Conservation (phyloP, 2,113 vertebrate species). For the Aegotheles bennettii region DNA sequence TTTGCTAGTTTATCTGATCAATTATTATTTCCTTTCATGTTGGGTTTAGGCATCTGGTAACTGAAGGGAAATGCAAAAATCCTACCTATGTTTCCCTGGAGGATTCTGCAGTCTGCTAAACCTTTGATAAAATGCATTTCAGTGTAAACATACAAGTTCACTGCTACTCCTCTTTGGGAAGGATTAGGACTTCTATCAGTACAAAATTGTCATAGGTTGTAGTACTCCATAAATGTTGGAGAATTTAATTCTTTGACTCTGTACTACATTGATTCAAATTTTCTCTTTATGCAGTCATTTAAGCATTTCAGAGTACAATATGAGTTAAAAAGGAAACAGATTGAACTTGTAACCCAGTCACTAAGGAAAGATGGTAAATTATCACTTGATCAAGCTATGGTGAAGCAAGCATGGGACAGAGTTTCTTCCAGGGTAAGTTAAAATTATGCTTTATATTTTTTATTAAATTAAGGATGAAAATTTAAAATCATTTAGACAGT, state of each 20-base stretch:
- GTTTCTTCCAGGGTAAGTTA: slow-evolving; percentile 84
- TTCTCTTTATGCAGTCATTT: slow-evolving; percentile 78
- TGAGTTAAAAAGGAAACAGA: slow-evolving; percentile 90
- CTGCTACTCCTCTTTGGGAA: not conserved
- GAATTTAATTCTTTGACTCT: not conserved
- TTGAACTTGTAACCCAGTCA: slow-evolving; percentile 84
- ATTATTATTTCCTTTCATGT: not conserved
- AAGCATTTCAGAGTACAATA: slow-evolving; percentile 91
- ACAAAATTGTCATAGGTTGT: not conserved
- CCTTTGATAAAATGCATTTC: not conserved
- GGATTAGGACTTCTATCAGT: not conserved
- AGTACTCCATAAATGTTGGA: not conserved
- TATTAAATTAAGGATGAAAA: not conserved
- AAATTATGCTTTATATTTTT: not conserved
- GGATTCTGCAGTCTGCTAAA: not conserved
- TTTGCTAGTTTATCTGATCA: not conserved
- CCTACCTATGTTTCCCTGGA: not conserved
- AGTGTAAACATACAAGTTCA: not conserved
- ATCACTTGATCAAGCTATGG: slow-evolving; percentile 91
- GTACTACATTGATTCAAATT: not conserved
- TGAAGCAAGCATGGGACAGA: slow-evolving; percentile 94
- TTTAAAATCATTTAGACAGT: not conserved
- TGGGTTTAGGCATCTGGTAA: not conserved
- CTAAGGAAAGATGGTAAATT: slow-evolving; percentile 88
- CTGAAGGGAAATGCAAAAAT: not conserved